Evolutionary conservation across 2,113 vertebrate species (phyloP).

Genomic region (Megalops atlanticus): DNA sequence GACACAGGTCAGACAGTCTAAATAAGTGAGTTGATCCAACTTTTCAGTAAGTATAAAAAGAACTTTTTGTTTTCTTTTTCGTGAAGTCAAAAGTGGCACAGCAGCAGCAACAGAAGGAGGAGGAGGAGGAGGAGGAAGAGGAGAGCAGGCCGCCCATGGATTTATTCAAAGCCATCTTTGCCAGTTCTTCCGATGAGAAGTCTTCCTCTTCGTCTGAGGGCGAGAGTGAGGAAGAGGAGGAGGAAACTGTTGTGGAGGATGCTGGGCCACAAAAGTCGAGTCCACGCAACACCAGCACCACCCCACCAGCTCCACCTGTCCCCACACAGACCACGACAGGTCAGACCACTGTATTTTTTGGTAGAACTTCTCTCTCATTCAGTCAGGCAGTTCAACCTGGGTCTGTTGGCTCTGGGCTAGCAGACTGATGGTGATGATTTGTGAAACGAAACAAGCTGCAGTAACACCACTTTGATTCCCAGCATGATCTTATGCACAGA

Average conservation of each 20-base stretch:
- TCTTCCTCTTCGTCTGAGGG: slow-evolving; percentile 85
- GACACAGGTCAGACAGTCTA: too few relatives aligned
- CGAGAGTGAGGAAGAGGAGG: slow-evolving; percentile 65
- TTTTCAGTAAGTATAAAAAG: too few relatives aligned
- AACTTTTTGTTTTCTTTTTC: background rate
- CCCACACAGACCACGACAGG: background rate
- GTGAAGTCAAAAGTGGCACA: slow-evolving; percentile 3
- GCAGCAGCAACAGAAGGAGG: slow-evolving; percentile 23
- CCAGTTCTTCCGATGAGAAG: slow-evolving; percentile 86
- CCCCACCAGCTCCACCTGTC: background rate
- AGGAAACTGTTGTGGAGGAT: slow-evolving; percentile 8
- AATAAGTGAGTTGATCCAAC: too few relatives aligned
- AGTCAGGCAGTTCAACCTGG: background rate
- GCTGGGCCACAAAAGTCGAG: background rate
- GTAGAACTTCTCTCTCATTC: background rate
- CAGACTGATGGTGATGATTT: background rate
- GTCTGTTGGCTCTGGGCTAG: background rate
- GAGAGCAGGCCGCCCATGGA: slow-evolving; percentile 85
- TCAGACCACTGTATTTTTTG: background rate
- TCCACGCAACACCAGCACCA: slow-evolving; percentile 37
- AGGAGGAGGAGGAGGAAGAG: slow-evolving; percentile 69
- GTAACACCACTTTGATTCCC: background rate
- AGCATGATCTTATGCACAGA: background rate
- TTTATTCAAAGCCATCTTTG: slow-evolving; percentile 94
- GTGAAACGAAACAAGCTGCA: background rate